Percentiles rank a stretch among this genome's conserved stretches.
Evolutionary conservation across 2,888 invertebrate genomes (phyloP).

Genomic region (Byasa hedistus): DNA sequence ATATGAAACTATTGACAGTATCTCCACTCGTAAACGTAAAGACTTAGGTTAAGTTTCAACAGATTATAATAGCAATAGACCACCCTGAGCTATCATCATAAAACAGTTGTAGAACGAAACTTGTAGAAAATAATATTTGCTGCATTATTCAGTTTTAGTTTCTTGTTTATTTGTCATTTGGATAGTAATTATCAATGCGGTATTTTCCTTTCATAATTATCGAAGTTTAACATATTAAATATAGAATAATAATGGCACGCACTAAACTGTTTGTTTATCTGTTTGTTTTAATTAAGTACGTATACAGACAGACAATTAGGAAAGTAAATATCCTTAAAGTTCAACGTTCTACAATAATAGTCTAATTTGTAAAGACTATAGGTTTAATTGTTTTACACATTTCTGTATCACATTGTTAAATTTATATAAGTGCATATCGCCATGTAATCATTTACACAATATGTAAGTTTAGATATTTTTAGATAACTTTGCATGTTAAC

Average conservation of each 20-base stretch:
- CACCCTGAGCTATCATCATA: neutral
- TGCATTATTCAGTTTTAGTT: neutral
- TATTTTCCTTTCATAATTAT: neutral
- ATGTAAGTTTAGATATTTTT: too few species aligned
- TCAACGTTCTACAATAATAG: neutral
- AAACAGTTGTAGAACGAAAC: neutral
- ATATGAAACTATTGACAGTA: neutral
- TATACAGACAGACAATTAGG: neutral
- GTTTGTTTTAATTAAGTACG: neutral
- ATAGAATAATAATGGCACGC: neutral
- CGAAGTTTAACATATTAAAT: neutral
- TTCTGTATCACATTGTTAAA: too few species aligned
- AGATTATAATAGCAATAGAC: neutral
- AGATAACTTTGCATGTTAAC: too few species aligned
- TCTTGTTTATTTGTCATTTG: neutral
- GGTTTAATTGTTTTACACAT: too few species aligned
- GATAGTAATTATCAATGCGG: neutral
- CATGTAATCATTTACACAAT: too few species aligned
- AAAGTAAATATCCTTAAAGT: neutral
- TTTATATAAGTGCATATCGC: too few species aligned
- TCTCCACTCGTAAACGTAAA: neutral
- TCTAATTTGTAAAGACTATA: neutral
- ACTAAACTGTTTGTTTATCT: neutral
- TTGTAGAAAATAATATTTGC: neutral
- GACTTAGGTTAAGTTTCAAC: conserved; percentile 3